Evolutionary conservation across 2,113 vertebrate species (phyloP).

Genomic region (cat (Felis catus)): F.catus_Fca126_mat1.0 CM031413.1:154540501-154541000

Average conservation of each 20-base stretch:
- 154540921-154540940: not conserved
- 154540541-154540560: not conserved
- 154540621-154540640: not conserved
- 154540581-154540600: not conserved
- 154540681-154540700: not conserved
- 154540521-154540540: not conserved
- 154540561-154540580: not conserved
- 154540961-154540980: too few species aligned
- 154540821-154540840: not conserved
- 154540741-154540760: not conserved
- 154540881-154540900: not conserved
- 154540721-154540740: not conserved
- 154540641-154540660: not conserved
- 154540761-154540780: not conserved
- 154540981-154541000: too few species aligned
- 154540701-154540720: not conserved
- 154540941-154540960: not conserved
- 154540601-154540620: not conserved
- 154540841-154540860: not conserved
- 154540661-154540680: not conserved
- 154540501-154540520: not conserved
- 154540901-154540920: not conserved
- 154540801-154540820: not conserved
- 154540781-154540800: not conserved
- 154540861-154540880: not conserved